Percentiles rank a stretch among this genome's conserved stretches.
Evolutionary conservation across 2,888 invertebrate species (phyloP).

Genomic region (Stenotaenia linearis): DNA sequence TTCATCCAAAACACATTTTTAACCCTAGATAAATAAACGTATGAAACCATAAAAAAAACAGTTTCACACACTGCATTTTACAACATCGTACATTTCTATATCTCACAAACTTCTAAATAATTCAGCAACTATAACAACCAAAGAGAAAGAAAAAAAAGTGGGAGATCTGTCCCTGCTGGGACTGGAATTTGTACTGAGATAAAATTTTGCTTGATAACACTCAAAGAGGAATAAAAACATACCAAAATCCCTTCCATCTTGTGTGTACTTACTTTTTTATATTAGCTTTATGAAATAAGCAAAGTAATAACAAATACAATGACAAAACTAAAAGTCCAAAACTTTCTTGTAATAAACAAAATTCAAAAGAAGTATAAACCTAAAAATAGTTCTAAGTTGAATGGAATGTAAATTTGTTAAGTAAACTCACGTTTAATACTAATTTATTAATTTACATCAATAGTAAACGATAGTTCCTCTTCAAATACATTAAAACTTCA

Average conservation of each 20-base stretch:
- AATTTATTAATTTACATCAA: too few relatives aligned
- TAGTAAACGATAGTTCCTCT: too few relatives aligned
- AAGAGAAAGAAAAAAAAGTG: not conserved
- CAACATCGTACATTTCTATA: not conserved
- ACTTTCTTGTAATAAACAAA: not conserved
- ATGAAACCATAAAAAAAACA: not conserved
- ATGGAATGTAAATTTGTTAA: too few relatives aligned
- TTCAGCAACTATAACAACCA: not conserved
- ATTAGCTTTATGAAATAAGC: not conserved
- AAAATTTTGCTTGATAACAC: not conserved
- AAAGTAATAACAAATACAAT: not conserved
- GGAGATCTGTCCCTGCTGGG: not conserved
- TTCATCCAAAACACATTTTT: not conserved
- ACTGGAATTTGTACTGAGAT: not conserved
- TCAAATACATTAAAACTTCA: too few relatives aligned
- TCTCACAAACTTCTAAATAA: not conserved
- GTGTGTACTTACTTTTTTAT: not conserved
- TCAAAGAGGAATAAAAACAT: not conserved
- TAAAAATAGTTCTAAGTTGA: too few relatives aligned
- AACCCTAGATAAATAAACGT: not conserved
- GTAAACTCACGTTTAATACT: too few relatives aligned
- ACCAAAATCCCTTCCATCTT: not conserved
- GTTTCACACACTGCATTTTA: not conserved
- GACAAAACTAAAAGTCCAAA: not conserved
- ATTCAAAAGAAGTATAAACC: too few relatives aligned